Evolutionary conservation across 2,888 invertebrate species (phyloP).

Genomic region (Pachliopta kotzebuea): DNA sequence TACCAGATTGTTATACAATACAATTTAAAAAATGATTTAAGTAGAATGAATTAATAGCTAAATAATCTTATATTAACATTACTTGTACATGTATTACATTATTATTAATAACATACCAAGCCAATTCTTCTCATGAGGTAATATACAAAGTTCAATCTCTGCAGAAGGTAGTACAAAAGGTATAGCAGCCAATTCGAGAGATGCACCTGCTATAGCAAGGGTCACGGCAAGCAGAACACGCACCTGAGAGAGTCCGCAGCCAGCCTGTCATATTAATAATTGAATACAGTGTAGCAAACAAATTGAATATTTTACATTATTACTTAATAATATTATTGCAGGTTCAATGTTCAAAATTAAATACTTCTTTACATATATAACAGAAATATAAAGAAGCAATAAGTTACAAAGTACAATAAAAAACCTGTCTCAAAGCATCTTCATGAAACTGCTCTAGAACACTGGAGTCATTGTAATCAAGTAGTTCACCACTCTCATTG

Average conservation of each 20-base stretch:
- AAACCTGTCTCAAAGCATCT: conserved; percentile 85
- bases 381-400: neutral
- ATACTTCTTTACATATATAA: no score
- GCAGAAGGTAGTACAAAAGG: conserved; percentile 88
- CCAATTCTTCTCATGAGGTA: conserved; percentile 86
- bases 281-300: neutral
- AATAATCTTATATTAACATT: neutral
- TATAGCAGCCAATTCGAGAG: conserved; percentile 84
- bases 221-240: conserved; percentile 83
- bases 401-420: neutral
- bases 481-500: conserved; percentile 74
- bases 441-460: conserved; percentile 88
- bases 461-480: conserved; percentile 81
- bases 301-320: no score
- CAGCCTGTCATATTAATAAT: conserved; percentile 75
- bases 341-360: no score
- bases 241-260: conserved; percentile 85
- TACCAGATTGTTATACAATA: no score
- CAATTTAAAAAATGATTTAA: no score
- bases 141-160: conserved; percentile 88
- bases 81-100: neutral
- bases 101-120: conserved; percentile 76
- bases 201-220: conserved; percentile 84
- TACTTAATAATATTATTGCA: no score
- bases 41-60: no score